Evolutionary conservation across 2,113 vertebrate genomes (phyloP).

Genomic region (Heterocephalus glaber): DNA sequence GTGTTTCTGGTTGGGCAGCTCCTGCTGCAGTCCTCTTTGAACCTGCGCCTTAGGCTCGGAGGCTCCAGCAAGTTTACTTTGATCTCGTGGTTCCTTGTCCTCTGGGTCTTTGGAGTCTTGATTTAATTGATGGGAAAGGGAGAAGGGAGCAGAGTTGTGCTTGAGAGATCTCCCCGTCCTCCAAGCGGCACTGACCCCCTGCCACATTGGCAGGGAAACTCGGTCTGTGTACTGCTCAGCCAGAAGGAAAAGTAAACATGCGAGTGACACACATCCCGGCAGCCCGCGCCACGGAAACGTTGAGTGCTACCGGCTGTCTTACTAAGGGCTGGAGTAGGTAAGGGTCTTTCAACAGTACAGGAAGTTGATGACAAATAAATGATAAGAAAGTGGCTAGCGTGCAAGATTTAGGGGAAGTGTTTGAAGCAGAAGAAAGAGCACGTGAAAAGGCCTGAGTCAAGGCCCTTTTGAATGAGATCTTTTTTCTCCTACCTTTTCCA

Average conservation of each 20-base stretch:
- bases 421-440: background rate
- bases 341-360: background rate
- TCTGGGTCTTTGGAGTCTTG: background rate
- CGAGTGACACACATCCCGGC: background rate
- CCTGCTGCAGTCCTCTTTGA: background rate
- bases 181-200: background rate
- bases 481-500: slow-evolving; percentile 9
- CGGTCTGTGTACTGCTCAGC: background rate
- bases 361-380: slow-evolving; percentile 5
- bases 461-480: background rate
- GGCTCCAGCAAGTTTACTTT: background rate
- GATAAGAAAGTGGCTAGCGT: background rate
- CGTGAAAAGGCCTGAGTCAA: background rate
- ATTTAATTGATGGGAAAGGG: background rate
- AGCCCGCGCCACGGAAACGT: background rate
- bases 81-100: background rate
- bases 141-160: background rate
- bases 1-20: background rate
- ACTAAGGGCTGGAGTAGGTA: background rate
- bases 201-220: background rate
- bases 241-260: background rate
- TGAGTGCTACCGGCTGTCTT: background rate
- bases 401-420: background rate
- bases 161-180: background rate
- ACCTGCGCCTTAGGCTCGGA: background rate